phyloP scores from a whole-genome alignment of 1,140 invertebrate genomes.

The Pseudomyrmex flavicornis region DNA sequence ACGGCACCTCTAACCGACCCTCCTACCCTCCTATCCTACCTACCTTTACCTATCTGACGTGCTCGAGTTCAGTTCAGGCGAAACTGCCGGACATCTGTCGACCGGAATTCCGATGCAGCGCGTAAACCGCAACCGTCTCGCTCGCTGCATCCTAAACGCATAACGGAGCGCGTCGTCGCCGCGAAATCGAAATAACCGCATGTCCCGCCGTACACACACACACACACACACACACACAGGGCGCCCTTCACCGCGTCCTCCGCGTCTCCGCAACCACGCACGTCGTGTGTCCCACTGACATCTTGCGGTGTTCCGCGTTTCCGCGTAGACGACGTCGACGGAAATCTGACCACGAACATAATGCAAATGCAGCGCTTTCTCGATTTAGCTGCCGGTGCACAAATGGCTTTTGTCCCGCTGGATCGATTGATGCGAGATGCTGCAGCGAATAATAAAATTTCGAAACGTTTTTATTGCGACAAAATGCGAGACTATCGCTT shows the following conservation, averaged over 20 bases:
- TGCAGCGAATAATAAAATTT: neutral
- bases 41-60: conserved; percentile 15
- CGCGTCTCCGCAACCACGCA: conserved; percentile 3
- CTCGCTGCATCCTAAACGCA: conserved; percentile 13
- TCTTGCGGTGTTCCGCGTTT: conserved; percentile 12
- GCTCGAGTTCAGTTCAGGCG: conserved; percentile 40
- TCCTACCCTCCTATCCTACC: neutral
- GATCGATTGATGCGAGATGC: neutral
- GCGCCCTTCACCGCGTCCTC: neutral
- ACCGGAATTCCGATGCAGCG: conserved; percentile 46
- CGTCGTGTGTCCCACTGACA: conserved; percentile 31
- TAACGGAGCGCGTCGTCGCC: neutral
- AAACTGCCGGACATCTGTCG: conserved; percentile 59
- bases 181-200: conserved; percentile 55
- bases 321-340: conserved; percentile 10
- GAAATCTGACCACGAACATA: conserved; percentile 27
- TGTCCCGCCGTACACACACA: conserved; percentile 1
- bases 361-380: neutral
- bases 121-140: conserved; percentile 47
- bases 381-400: no score
- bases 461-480: no score
- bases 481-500: no score
- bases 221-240: neutral
- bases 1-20: conserved; percentile 3
- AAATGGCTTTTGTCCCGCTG: neutral